phyloP scores from a whole-genome alignment of 2,113 vertebrate species.

The Chamaetylas fuelleborni region DNA sequence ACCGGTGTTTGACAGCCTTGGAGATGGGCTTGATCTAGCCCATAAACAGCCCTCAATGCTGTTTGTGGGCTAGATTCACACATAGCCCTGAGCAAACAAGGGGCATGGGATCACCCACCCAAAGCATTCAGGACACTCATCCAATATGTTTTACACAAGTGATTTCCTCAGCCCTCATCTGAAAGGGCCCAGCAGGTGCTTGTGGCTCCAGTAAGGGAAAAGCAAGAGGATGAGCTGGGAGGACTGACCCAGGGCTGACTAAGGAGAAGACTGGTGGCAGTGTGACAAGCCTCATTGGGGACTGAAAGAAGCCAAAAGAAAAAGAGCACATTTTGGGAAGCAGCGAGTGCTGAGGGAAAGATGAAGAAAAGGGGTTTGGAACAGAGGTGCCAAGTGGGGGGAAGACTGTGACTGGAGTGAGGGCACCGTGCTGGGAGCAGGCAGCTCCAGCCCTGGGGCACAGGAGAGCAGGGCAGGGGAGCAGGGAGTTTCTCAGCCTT shows the following conservation, averaged over 20 bases:
- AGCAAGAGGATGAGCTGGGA: neutral
- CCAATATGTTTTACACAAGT: neutral
- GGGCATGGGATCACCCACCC: neutral
- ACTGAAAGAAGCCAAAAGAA: neutral
- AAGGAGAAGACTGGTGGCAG: neutral
- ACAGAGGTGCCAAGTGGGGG: neutral
- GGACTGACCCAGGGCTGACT: neutral
- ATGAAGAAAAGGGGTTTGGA: neutral
- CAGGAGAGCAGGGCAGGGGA: neutral
- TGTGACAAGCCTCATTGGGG: neutral
- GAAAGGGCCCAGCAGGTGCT: neutral
- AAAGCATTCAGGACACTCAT: neutral
- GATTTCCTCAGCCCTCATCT: neutral
- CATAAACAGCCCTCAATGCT: neutral
- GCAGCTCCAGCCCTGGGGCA: neutral
- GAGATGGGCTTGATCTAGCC: neutral
- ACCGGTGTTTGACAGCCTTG: neutral
- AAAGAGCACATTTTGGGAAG: neutral
- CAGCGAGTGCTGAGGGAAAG: rapidly evolving
- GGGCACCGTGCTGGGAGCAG: rapidly evolving
- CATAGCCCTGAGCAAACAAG: neutral
- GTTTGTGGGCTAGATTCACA: neutral
- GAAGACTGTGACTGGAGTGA: neutral
- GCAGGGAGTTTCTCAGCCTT: rapidly evolving
- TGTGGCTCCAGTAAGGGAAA: neutral